Base-by-base conservation (phyloP, 2,797 vertebrate genomes). In the Tauraco hartlaubi region DNA sequence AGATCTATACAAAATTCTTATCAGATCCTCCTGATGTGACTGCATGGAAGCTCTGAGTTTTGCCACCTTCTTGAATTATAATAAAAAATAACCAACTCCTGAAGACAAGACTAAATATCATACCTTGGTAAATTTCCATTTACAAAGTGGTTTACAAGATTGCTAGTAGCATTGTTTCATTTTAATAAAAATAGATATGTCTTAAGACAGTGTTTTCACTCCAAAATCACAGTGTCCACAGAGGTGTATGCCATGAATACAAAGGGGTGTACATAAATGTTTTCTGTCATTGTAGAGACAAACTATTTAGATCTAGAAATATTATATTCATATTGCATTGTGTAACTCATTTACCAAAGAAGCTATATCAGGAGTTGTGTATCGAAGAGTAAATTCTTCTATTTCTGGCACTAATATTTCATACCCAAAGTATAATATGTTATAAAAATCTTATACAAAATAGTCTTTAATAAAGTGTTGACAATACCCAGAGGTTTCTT, bases 381-480 rank as follows among this genome's bases (percentile, higher is more conserved):
- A 48, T 33, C 21, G 43, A 74, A 78, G 56, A 82, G 28, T 52
- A 89, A 85, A 91, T 39, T 18, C 43, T 66, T 71, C 64, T 62
- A 39, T 75, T 88, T 51, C 83, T 69, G 67, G 71, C 51, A 88
- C 39, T 41, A 62, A 17, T 58, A 66, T 91, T 91, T 83, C 59
- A 55, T 54, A 74, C 3, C 12, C 15, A 33, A 39, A 62, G 37
- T 37, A 74, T 15, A 90, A 89, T 61, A 74, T 31, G 9, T 49
- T 76, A 71, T 37, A 87, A 91, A 91, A 79, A 71, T 44, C 56
- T 54, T 77, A 81, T 22, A 73, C 19, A 71, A 87, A 92, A 69
- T 37, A 29, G 31, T 82, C 28, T 85, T 79, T 85, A 90, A 90
- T 52, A 82, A 91, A 62, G 56, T 41, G 61, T 91, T 94, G 77